A percentile compares a stretch with the other conserved stretches of the same genome.
These are phyloP conservation scores for Macquaria australasica DNA, from an alignment of 2,113 vertebrate genomes.

Conservation along the genomic window DNA sequence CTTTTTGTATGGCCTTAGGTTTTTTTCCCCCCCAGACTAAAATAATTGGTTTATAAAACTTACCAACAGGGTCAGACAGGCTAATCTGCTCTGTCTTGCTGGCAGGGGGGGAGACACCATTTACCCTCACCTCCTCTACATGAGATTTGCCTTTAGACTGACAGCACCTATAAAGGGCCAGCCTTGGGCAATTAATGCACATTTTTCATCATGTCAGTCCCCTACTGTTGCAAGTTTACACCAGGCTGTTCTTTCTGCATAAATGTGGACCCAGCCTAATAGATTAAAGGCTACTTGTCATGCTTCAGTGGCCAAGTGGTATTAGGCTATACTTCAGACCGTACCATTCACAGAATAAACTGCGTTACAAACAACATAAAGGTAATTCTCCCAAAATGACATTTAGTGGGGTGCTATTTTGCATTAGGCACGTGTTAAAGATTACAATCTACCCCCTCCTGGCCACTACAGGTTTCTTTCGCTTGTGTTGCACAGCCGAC, in stretches of 20 bases:
- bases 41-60: slow-evolving; percentile 44
- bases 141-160: slow-evolving; percentile 3
- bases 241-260: not conserved
- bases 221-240: not conserved
- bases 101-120: slow-evolving; percentile 33
- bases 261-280: not conserved
- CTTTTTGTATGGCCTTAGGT: not conserved
- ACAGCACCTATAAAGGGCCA: not conserved
- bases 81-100: slow-evolving; percentile 50
- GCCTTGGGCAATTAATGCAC: not conserved
- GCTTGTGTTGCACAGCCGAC: slow-evolving; percentile 59
- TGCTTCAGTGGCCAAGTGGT: slow-evolving; percentile 1
- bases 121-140: slow-evolving; percentile 8
- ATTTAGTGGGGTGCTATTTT: slow-evolving; percentile 27
- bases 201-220: not conserved
- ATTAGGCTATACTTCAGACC: slow-evolving; percentile 26
- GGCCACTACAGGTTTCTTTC: slow-evolving; percentile 58
- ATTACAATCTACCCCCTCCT: slow-evolving; percentile 48
- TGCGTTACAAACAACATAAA: not conserved
- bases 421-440: slow-evolving; percentile 68
- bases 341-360: slow-evolving; percentile 23
- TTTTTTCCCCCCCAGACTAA: not conserved
- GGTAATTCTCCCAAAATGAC: not conserved
- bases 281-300: slow-evolving; percentile 16
- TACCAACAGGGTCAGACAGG: slow-evolving; percentile 52